Conservation (phyloP, 2,113 vertebrate genomes). For the Paratilapia polleni region DNA sequence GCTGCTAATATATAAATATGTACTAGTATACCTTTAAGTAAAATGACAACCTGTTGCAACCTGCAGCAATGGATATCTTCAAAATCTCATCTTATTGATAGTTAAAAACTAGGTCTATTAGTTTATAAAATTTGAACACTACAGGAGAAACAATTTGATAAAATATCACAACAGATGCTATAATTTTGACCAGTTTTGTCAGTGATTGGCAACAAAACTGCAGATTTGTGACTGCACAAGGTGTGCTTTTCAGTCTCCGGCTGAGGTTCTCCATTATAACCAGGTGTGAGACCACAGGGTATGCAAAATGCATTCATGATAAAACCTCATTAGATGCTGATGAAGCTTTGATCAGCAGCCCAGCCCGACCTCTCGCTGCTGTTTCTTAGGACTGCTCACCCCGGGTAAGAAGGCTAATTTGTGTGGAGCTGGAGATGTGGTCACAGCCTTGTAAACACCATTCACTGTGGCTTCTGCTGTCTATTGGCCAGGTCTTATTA, state of each 20-base stretch:
- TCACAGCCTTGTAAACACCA: slow-evolving; percentile 27
- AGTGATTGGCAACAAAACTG: not conserved
- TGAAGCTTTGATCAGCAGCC: slow-evolving; percentile 22
- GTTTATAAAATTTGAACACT: not conserved
- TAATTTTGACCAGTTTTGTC: not conserved
- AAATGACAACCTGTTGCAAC: not conserved
- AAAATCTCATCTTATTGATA: not conserved
- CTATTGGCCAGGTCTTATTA: not conserved
- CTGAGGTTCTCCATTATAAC: not conserved
- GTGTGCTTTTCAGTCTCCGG: not conserved
- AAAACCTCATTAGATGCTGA: slow-evolving; percentile 10
- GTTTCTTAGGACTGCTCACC: slow-evolving; percentile 7
- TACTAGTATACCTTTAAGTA: fast-evolving
- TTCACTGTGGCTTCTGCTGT: slow-evolving; percentile 27
- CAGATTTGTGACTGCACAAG: not conserved
- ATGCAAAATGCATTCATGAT: not conserved
- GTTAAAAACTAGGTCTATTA: not conserved
- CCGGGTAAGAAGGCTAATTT: slow-evolving; percentile 27
- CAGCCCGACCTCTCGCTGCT: not conserved
- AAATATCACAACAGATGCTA: not conserved
- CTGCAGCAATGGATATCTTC: not conserved
- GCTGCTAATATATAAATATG: not conserved
- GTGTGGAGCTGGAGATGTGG: slow-evolving; percentile 20
- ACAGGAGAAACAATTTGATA: not conserved
- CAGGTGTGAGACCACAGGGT: not conserved